These are phyloP conservation scores for Plectropomus leopardus DNA, from an alignment of 2,113 vertebrate species.

Conservation along the genomic window DNA sequence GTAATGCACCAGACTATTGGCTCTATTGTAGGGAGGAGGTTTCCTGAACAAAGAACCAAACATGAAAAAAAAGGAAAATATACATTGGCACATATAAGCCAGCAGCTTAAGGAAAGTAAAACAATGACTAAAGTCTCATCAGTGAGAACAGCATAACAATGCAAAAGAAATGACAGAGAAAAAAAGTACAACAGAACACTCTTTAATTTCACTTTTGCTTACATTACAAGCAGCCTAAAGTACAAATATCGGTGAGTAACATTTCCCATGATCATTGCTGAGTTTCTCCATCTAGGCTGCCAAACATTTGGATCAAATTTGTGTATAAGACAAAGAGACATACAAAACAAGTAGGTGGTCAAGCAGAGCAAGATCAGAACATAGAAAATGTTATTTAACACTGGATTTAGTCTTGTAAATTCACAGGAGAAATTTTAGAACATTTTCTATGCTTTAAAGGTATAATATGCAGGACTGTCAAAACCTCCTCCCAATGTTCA, in stretches of 20 bases:
- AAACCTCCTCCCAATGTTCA: too few species aligned
- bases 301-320: slow-evolving; percentile 5
- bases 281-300: not conserved
- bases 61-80: not conserved
- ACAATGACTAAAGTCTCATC: not conserved
- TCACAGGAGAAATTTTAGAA: not conserved
- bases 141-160: not conserved
- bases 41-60: not conserved
- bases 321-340: not conserved
- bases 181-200: slow-evolving; percentile 15
- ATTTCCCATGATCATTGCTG: slow-evolving; percentile 5
- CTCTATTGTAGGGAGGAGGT: not conserved
- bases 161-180: not conserved
- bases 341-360: not conserved
- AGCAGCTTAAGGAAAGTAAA: not conserved
- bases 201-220: slow-evolving; percentile 19
- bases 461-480: too few species aligned
- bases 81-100: not conserved
- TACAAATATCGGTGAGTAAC: not conserved
- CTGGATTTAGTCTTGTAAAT: not conserved
- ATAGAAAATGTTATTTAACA: not conserved
- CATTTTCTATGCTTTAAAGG: not conserved
- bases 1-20: not conserved
- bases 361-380: slow-evolving; percentile 5
- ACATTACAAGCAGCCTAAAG: slow-evolving; percentile 7